Base-by-base conservation (phyloP, 1,140 invertebrate species). In the Bombus pyrosoma region DNA sequence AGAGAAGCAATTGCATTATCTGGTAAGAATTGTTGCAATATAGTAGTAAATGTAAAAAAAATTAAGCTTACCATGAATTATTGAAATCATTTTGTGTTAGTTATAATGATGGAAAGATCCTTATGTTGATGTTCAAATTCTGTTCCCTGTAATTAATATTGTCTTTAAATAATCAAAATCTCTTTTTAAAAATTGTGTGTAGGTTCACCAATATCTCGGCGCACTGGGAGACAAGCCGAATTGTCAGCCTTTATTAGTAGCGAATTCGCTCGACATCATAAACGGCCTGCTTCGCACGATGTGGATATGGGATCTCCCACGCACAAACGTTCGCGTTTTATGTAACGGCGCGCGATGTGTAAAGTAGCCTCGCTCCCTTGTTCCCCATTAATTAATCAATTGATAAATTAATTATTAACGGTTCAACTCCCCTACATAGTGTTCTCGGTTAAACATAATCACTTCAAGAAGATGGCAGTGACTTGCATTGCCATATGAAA, bases 221-320 rank as follows among this genome's bases (percentile, higher is more conserved):
- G 93, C 87, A 87, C 93, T 86, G 94, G 94, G 80, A 91, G 93
- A 85, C 94, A 94, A 91, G 95, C 96, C 53, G 97, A 98, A 93
- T 94, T 98, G 83, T 97, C 97, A 94, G 96, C 97, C 87, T 98
- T 98, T 94, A 97, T 98, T 92, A 96, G 96, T 90, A 97, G 97
- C 90, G 97, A 98, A 95, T 97, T 97, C 92, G 96, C 97, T 81
- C 96, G 97, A 80, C 97, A 97, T 95, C 96, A 96, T 93, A 98
- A 98, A 95, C 96, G 97, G 91, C 96, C 97, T 41, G 96, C 97
- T 69, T 95, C 96, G 57, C 96, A 96, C 79, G 96, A 96, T 91
- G 96, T 97, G 71, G 96, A 95, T 89, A 97, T 97, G 96, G 97
- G 97, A 89, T 97, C 96, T 53, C 96, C 97, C 32, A 96, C 96